These are phyloP conservation scores for Muntiacus muntjak DNA, from an alignment of 2,113 vertebrate genomes.

Conservation along the genomic window DNA sequence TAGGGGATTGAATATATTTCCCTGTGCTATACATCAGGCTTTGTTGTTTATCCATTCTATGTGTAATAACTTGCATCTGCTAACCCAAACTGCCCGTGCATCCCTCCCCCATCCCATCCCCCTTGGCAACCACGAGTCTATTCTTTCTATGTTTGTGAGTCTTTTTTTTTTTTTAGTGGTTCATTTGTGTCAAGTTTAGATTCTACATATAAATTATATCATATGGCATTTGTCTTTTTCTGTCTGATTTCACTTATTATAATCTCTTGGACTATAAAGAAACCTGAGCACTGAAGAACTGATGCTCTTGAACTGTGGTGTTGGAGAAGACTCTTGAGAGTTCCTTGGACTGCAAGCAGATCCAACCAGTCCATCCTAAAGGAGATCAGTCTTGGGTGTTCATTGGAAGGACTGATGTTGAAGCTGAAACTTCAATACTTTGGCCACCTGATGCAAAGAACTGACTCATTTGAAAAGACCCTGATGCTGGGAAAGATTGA, in stretches of 20 bases:
- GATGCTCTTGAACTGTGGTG: no score
- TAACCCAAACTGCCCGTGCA: neutral
- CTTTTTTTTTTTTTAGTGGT: neutral
- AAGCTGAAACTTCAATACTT: no score
- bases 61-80: neutral
- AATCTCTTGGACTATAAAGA: no score
- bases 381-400: no score
- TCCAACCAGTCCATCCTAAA: no score
- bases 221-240: neutral
- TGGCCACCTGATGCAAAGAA: no score
- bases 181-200: neutral
- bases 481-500: no score
- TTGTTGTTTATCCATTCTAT: neutral
- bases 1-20: neutral
- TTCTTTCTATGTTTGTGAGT: neutral
- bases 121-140: neutral
- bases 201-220: neutral
- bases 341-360: no score
- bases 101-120: neutral
- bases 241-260: neutral
- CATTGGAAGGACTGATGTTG: no score
- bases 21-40: neutral
- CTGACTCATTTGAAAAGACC: no score
- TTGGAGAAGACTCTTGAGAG: no score
- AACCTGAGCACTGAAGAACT: no score